phyloP scores from a whole-genome alignment of 2,797 vertebrate species.

The Leuciscus waleckii region DNA sequence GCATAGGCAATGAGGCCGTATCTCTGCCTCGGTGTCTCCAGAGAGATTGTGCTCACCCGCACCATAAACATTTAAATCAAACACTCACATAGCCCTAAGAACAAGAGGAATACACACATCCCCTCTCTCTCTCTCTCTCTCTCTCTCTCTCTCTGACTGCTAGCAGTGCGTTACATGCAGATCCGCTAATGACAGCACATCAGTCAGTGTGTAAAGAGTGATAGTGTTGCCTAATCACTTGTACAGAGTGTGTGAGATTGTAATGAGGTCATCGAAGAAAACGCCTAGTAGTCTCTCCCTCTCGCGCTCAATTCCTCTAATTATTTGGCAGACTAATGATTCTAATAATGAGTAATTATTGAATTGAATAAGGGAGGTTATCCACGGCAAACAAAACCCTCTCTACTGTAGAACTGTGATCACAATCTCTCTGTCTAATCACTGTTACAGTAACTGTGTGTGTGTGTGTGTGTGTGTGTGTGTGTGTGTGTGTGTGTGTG shows the following conservation, averaged over 20 bases:
- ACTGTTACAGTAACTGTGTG: neutral
- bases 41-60: conserved; percentile 84
- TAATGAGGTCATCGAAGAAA: conserved; percentile 47
- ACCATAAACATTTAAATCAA: conserved; percentile 92
- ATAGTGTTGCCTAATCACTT: conserved; percentile 48
- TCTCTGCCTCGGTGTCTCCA: conserved; percentile 70
- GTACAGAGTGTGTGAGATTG: conserved; percentile 38
- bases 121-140: neutral
- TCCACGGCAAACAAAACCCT: conserved; percentile 15
- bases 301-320: neutral
- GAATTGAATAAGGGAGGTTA: conserved; percentile 22
- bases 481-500: neutral
- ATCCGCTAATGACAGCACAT: conserved; percentile 20
- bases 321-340: conserved; percentile 34
- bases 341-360: conserved; percentile 50
- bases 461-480: neutral
- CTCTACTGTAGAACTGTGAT: conserved; percentile 9
- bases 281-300: conserved; percentile 17
- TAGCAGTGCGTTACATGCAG: neutral
- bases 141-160: neutral
- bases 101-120: conserved; percentile 4
- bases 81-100: conserved; percentile 75
- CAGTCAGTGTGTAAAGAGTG: conserved; percentile 49
- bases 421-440: neutral
- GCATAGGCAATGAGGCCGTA: conserved; percentile 93